These are phyloP conservation scores for Drosophila pseudoobscura DNA, from an alignment of 1,140 invertebrate species.

Conservation along the genomic window DNA sequence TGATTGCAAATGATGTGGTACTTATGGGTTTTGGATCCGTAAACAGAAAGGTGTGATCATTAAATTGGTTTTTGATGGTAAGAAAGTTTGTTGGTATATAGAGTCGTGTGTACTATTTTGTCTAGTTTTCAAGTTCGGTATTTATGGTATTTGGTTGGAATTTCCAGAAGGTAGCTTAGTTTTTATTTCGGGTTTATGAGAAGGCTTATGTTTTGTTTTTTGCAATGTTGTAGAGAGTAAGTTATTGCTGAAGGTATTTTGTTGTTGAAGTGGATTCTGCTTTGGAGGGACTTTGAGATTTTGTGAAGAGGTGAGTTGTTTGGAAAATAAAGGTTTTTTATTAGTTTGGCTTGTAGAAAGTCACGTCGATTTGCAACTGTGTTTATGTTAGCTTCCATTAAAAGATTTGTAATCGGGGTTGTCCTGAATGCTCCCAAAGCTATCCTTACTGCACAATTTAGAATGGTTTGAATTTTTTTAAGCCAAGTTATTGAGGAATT, in stretches of 20 bases:
- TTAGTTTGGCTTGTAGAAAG: background rate
- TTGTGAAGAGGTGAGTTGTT: no score
- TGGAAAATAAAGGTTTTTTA: no score
- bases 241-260: no score
- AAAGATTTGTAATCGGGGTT: slow-evolving; percentile 2
- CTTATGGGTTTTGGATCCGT: background rate
- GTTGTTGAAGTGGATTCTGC: no score
- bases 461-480: slow-evolving; percentile 6
- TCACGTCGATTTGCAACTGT: background rate
- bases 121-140: no score
- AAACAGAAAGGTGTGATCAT: slow-evolving; percentile 5
- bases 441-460: background rate
- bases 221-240: no score
- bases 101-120: background rate
- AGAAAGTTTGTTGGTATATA: slow-evolving; percentile 4
- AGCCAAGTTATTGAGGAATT: background rate
- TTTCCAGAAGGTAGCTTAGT: no score
- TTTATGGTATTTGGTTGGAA: no score
- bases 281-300: no score
- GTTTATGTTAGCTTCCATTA: slow-evolving; percentile 9
- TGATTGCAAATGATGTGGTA: no score
- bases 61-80: slow-evolving; percentile 12
- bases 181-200: no score
- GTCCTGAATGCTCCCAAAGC: slow-evolving; percentile 5
- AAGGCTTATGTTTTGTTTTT: no score